Evolutionary conservation across 1,140 invertebrate species (phyloP), one percentile per base, ranked within the genome.

Genomic region (Neodiprion fabricii): DNA sequence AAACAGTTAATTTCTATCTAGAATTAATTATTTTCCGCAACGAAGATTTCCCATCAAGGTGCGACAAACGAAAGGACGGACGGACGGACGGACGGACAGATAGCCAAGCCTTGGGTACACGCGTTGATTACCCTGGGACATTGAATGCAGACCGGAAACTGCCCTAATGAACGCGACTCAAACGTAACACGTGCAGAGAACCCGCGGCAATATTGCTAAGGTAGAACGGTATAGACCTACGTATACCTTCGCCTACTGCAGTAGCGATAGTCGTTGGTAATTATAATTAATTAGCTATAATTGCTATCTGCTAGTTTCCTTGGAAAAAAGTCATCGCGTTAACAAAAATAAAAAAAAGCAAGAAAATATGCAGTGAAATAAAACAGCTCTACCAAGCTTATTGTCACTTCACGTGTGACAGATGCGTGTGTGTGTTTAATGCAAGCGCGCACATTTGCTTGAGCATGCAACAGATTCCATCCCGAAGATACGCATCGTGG

Each of bases 111-210:
- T 61, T 61, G 53, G 53, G 53, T 61, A 61, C 5, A 17, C 53
- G 53, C 53, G 53, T 17, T 61, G 53, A 61, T 61, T 61, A 61
- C 53, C 53, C 76, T 78, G 76, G 74, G 72, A 78, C 79, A 81
- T 79, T 80, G 79, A 82, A 76, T 81, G 76, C 70, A 70, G 48
- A 75, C 74, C 75, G 76, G 80, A 80, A 78, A 78, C 72, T 73
- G 14, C 77, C 73, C 71, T 81, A 80, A 80, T 76, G 81, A 80
- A 79, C 74, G 76, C 70, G 72, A 77, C 74, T 69, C 68, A 69
- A 69, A 28, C 21, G 68, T 61, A 61, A 61, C 53, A 61, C 53
- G 53, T 61, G n/a, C 4, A 17, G 28, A 40, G 11, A 61, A 61
- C 53, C n/a, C n/a, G 53, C 11, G 11, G 11, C 11, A 7, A 9